phyloP scores from a whole-genome alignment of 2,797 vertebrate genomes.

The Sebastolobus alascanus region DNA sequence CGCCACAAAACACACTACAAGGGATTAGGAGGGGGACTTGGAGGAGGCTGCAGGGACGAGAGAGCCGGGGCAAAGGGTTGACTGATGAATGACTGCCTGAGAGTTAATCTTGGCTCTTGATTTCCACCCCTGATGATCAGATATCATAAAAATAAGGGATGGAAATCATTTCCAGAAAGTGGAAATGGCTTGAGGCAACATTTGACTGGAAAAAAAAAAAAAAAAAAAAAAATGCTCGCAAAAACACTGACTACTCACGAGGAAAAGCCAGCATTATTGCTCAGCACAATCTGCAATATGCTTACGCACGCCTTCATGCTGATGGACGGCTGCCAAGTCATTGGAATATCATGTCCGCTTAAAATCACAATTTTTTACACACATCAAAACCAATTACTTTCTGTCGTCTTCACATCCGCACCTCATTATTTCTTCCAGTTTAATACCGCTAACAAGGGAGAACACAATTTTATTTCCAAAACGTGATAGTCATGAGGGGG shows the following conservation, averaged over 20 bases:
- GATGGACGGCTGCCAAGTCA: slow-evolving; percentile 60
- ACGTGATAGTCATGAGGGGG: slow-evolving; percentile 33
- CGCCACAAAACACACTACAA: slow-evolving; percentile 60
- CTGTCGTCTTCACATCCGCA: slow-evolving; percentile 38
- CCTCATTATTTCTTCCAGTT: slow-evolving; percentile 54
- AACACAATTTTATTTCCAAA: slow-evolving; percentile 41
- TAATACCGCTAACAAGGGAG: slow-evolving; percentile 46
- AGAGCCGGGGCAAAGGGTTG: slow-evolving; percentile 40
- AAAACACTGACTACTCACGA: slow-evolving; percentile 59
- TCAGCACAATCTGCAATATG: slow-evolving; percentile 65
- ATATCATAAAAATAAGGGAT: slow-evolving; percentile 44
- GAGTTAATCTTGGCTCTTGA: slow-evolving; percentile 33
- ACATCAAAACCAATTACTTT: slow-evolving; percentile 59
- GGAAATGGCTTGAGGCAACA: slow-evolving; percentile 57
- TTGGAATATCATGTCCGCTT: slow-evolving; percentile 67
- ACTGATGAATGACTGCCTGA: slow-evolving; percentile 43
- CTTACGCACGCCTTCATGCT: slow-evolving; percentile 55
- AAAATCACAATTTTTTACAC: slow-evolving; percentile 59
- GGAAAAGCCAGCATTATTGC: slow-evolving; percentile 68
- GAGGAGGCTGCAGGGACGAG: slow-evolving; percentile 37
- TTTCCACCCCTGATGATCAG: slow-evolving; percentile 50
- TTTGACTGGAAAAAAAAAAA: slow-evolving; percentile 28
- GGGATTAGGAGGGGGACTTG: slow-evolving; percentile 54
- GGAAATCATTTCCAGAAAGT: slow-evolving; percentile 62
- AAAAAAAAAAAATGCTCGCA: slow-evolving; percentile 18